Percentiles rank a stretch among this genome's conserved stretches.
phyloP scores from a whole-genome alignment of 2,888 invertebrate species.

The Leucophenga montana region DNA sequence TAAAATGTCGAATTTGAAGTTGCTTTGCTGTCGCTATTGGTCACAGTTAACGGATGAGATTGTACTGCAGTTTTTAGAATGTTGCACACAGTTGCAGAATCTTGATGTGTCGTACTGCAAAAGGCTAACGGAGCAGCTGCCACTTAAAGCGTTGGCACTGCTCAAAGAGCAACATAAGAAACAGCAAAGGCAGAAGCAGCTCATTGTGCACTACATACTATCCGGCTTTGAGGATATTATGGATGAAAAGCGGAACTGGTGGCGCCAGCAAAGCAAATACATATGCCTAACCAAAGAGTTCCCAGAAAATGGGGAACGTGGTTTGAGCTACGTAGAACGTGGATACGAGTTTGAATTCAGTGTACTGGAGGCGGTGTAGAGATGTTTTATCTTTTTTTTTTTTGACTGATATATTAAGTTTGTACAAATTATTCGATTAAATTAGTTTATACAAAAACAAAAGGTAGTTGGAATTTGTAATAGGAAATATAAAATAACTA shows the following conservation, averaged over 20 bases:
- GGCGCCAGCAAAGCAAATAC: conserved; percentile 48
- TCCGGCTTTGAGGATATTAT: conserved; percentile 60
- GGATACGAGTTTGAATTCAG: conserved; percentile 65
- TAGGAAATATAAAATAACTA: too few species aligned
- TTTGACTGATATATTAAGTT: conserved; percentile 24
- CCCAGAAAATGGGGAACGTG: conserved; percentile 60
- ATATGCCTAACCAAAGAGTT: conserved; percentile 56
- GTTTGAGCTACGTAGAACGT: conserved; percentile 65
- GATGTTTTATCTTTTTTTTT: not conserved
- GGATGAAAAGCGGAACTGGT: conserved; percentile 48
- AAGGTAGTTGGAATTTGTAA: too few species aligned
- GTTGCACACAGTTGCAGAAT: conserved; percentile 57
- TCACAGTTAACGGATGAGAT: conserved; percentile 51
- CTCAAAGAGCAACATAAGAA: conserved; percentile 45
- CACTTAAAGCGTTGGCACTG: conserved; percentile 49
- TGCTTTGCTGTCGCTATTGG: conserved; percentile 60
- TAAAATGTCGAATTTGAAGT: conserved; percentile 53
- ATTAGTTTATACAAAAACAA: too few species aligned
- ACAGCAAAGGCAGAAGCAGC: conserved; percentile 43
- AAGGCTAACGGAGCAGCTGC: conserved; percentile 51
- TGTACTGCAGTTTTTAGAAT: conserved; percentile 54
- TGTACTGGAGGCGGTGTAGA: not conserved
- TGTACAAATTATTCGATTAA: conserved; percentile 11
- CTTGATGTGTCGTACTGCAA: conserved; percentile 64
- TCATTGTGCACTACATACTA: conserved; percentile 57